Evolutionary conservation across 2,888 invertebrate genomes (phyloP).

Genomic region (Athrips mouffetella): DNA sequence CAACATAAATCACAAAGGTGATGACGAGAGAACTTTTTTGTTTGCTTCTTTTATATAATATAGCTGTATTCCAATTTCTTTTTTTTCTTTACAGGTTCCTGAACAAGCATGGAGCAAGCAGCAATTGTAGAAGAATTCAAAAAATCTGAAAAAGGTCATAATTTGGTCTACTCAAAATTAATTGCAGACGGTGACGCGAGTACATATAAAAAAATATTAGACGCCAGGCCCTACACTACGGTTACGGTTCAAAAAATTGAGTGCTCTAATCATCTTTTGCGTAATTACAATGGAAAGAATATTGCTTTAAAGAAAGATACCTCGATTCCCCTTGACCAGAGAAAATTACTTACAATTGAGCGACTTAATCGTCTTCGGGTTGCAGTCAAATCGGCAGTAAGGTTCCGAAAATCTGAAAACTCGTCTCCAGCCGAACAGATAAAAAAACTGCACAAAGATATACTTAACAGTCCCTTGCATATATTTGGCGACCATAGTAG

Average conservation of each 20-base stretch:
- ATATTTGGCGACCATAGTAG: neutral
- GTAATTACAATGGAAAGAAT: slow-evolving; percentile 21
- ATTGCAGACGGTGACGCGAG: slow-evolving; percentile 17
- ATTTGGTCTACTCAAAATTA: neutral
- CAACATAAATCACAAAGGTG: neutral
- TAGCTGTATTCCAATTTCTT: no score
- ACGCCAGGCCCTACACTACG: slow-evolving; percentile 20
- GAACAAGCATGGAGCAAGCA: neutral
- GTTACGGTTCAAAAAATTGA: slow-evolving; percentile 26
- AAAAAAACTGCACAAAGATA: neutral
- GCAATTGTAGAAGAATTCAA: neutral
- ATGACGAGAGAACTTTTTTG: no score
- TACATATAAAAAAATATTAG: slow-evolving; percentile 24
- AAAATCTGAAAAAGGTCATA: neutral
- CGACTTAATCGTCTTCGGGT: neutral
- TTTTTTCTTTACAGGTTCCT: no score
- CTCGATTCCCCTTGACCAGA: neutral
- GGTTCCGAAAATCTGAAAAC: neutral
- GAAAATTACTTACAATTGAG: neutral
- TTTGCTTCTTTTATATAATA: no score
- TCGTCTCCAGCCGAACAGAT: neutral
- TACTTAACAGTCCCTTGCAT: neutral
- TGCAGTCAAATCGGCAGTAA: neutral
- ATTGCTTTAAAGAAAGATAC: neutral
- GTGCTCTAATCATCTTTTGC: slow-evolving; percentile 22